A percentile compares a stretch with the other conserved stretches of the same genome.
phyloP scores from a whole-genome alignment of 2,888 invertebrate species.

The Eupithecia exiguata region DNA sequence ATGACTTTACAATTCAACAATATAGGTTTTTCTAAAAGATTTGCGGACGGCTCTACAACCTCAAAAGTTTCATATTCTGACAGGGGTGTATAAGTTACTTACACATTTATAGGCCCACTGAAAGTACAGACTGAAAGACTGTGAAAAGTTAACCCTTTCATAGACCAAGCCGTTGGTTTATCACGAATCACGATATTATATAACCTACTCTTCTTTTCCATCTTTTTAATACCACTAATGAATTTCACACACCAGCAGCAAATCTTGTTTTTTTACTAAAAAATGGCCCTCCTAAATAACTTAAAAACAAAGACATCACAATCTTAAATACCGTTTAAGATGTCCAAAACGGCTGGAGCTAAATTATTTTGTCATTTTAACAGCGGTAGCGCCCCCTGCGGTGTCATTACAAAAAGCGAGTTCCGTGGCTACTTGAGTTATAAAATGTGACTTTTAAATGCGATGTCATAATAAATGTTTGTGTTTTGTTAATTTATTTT shows the following conservation, averaged over 20 bases:
- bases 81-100: no score
- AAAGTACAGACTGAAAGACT: no score
- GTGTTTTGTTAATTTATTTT: constrained; percentile 7
- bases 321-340: constrained; percentile 47
- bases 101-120: no score
- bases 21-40: no score
- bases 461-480: constrained; percentile 15
- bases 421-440: constrained; percentile 31
- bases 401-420: constrained; percentile 44
- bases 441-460: constrained; percentile 29
- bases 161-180: not conserved
- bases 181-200: not conserved
- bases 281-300: constrained; percentile 42
- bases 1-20: no score
- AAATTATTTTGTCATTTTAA: constrained; percentile 38
- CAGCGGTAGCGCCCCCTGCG: constrained; percentile 59
- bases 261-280: constrained; percentile 16
- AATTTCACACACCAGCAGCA: constrained; percentile 14
- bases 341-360: constrained; percentile 50
- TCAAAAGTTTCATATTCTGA: no score
- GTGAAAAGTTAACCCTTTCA: no score
- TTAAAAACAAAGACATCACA: constrained; percentile 42
- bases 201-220: not conserved
- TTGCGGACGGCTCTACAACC: no score
- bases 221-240: not conserved